Evolutionary conservation across 2,113 vertebrate species (phyloP).

Genomic region (Pitta sordida): DNA sequence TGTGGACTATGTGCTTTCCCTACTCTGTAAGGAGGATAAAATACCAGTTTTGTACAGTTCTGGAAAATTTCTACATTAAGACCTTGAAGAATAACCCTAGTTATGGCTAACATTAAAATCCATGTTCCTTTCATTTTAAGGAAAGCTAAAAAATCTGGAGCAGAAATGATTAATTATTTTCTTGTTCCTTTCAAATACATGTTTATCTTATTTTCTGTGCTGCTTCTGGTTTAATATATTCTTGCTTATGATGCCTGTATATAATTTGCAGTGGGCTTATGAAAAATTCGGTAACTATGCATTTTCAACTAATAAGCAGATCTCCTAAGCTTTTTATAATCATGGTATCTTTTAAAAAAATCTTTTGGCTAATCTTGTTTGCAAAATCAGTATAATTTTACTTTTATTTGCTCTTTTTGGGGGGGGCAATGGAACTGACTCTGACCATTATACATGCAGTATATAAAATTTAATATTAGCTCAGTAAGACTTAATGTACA

Average conservation of each 20-base stretch:
- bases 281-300: constrained; percentile 44
- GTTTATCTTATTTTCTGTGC: constrained; percentile 44
- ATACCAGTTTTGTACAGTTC: background rate
- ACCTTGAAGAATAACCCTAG: background rate
- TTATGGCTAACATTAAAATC: background rate
- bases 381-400: constrained; percentile 51
- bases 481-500: background rate
- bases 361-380: constrained; percentile 61
- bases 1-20: background rate
- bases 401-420: constrained; percentile 55
- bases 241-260: constrained; percentile 28
- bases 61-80: background rate
- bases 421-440: constrained; percentile 73
- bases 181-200: background rate
- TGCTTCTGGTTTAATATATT: constrained; percentile 64
- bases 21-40: background rate
- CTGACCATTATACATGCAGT: constrained; percentile 72
- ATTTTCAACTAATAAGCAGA: constrained; percentile 65
- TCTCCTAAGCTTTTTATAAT: constrained; percentile 36
- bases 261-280: constrained; percentile 27
- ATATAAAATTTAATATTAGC: background rate
- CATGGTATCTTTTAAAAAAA: constrained; percentile 43
- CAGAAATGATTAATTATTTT: background rate
- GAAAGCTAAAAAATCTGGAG: constrained; percentile 33
- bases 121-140: background rate